A percentile compares a stretch with the other conserved stretches of the same genome.
These are phyloP conservation scores for Paratilapia polleni DNA, from an alignment of 2,113 vertebrate genomes.

Conservation along the genomic window DNA sequence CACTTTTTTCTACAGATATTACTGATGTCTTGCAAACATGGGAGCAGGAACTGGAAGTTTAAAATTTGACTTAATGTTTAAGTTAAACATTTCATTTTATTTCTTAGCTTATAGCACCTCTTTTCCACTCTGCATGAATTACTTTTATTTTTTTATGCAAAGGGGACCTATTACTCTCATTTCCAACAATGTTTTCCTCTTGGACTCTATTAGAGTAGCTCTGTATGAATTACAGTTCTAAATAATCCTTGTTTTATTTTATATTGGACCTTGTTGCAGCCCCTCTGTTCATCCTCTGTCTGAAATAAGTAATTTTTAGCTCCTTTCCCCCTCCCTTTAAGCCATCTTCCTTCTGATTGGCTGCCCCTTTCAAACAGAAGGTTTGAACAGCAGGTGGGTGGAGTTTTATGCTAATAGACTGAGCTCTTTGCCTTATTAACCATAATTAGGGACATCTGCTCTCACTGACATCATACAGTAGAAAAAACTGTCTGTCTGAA, in stretches of 20 bases:
- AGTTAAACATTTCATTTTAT: neutral
- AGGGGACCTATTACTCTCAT: neutral
- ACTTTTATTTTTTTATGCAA: neutral
- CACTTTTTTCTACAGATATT: neutral
- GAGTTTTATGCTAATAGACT: neutral
- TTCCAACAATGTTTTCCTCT: rapidly evolving
- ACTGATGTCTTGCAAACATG: neutral
- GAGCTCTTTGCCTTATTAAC: too few relatives aligned
- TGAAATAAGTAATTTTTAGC: neutral
- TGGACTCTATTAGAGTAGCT: neutral
- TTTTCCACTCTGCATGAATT: neutral
- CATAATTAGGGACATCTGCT: too few relatives aligned
- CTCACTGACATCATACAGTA: neutral
- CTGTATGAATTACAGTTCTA: too few relatives aligned
- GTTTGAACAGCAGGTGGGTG: neutral
- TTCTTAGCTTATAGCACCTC: neutral
- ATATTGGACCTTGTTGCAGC: too few relatives aligned
- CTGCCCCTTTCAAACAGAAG: neutral
- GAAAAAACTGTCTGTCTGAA: rapidly evolving
- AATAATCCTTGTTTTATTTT: too few relatives aligned
- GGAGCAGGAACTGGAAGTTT: neutral
- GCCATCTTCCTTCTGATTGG: neutral
- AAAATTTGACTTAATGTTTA: neutral
- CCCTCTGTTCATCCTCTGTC: too few relatives aligned
- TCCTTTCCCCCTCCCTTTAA: neutral